phyloP scores from a whole-genome alignment of 2,797 vertebrate species.

The Phoxinus dragarum region DNA sequence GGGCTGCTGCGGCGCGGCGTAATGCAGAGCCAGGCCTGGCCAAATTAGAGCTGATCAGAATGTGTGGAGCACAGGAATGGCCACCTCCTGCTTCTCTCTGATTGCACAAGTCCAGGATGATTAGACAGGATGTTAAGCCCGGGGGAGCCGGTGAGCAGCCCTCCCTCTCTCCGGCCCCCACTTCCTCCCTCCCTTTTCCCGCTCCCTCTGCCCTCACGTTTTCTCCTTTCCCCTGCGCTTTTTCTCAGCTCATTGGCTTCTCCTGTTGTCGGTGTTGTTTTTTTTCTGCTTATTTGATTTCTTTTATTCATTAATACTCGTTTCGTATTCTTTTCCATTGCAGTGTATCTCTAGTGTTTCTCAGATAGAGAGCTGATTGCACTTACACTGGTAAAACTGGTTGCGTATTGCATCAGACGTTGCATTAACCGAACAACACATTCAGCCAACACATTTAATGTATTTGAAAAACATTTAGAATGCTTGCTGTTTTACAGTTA shows the following conservation, averaged over 20 bases:
- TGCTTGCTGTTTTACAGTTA: not conserved
- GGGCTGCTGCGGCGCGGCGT: constrained; percentile 41
- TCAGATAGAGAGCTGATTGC: not conserved
- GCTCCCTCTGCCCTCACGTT: constrained; percentile 52
- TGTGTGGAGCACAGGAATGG: constrained; percentile 61
- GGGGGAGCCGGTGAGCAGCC: constrained; percentile 56
- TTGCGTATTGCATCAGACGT: not conserved
- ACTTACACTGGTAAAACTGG: not conserved
- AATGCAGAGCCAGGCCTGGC: constrained; percentile 56
- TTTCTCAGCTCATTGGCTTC: constrained; percentile 20
- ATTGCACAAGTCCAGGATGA: constrained; percentile 68
- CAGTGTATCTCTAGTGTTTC: not conserved
- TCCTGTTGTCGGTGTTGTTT: not conserved
- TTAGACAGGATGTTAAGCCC: constrained; percentile 66
- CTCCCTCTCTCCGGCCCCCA: constrained; percentile 17
- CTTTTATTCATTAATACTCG: constrained; percentile 5
- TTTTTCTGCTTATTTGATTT: constrained; percentile 21
- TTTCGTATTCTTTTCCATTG: constrained; percentile 16
- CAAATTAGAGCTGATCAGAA: constrained; percentile 69
- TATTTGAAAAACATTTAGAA: not conserved
- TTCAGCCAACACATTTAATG: not conserved
- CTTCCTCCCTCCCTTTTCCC: constrained; percentile 47
- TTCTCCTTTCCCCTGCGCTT: constrained; percentile 40
- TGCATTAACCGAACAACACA: not conserved
- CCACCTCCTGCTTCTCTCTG: constrained; percentile 62